Evolutionary conservation across 2,113 vertebrate species (phyloP).

Genomic region (zebrafish (Danio rerio)): GRCz12tu NC_133193.1:26044501-26045000

Average conservation of each 20-base stretch:
- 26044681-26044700: not conserved
- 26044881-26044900: conserved; percentile 53
- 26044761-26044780: not conserved
- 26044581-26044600: no score
- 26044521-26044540: no score
- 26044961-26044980: conserved; percentile 8
- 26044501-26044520: no score
- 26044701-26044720: not conserved
- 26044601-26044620: no score
- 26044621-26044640: no score
- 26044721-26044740: not conserved
- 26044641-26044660: no score
- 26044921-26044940: conserved; percentile 44
- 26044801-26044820: not conserved
- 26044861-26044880: conserved; percentile 56
- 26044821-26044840: not conserved
- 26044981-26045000: not conserved
- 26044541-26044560: no score
- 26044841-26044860: conserved; percentile 24
- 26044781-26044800: not conserved
- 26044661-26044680: not conserved
- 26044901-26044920: conserved; percentile 52
- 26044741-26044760: not conserved
- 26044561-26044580: no score
- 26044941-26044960: conserved; percentile 12